A percentile compares a stretch with the other conserved stretches of the same genome.
Evolutionary conservation across 2,113 vertebrate genomes (phyloP).

Genomic region (Pristiophorus japonicus): DNA sequence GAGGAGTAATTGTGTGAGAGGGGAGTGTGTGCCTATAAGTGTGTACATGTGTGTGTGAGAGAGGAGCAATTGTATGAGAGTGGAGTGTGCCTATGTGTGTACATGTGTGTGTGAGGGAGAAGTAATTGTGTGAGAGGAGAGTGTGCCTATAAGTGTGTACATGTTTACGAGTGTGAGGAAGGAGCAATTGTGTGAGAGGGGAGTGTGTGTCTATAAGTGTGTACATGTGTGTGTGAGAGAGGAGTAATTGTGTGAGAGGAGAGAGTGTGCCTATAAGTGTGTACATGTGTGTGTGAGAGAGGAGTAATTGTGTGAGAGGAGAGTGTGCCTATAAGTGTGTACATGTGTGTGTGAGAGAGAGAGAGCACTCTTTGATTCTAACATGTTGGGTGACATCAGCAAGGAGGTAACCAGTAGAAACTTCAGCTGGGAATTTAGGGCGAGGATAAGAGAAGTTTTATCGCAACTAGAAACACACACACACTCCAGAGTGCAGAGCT

Average conservation of each 20-base stretch:
- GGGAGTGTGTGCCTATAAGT: too few species aligned
- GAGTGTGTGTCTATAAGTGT: not conserved
- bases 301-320: not conserved
- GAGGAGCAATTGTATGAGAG: too few species aligned
- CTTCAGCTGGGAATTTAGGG: constrained; percentile 25
- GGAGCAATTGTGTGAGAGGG: too few species aligned
- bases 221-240: not conserved
- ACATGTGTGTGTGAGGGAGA: too few species aligned
- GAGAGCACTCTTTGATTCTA: not conserved
- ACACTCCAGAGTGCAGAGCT: not conserved
- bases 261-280: not conserved
- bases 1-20: too few species aligned
- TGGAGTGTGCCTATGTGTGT: too few species aligned
- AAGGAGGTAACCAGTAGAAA: constrained; percentile 29
- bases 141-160: too few species aligned
- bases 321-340: not conserved
- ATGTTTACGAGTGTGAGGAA: too few species aligned
- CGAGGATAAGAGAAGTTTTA: constrained; percentile 33
- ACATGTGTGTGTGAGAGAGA: not conserved
- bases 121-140: too few species aligned
- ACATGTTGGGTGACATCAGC: constrained; percentile 30
- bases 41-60: too few species aligned
- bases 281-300: not conserved
- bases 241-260: too few species aligned
- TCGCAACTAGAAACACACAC: not conserved